Percentiles rank a stretch among this genome's conserved stretches.
These are phyloP conservation scores for Nasonia giraulti DNA, from an alignment of 1,140 invertebrate species.

Conservation along the genomic window DNA sequence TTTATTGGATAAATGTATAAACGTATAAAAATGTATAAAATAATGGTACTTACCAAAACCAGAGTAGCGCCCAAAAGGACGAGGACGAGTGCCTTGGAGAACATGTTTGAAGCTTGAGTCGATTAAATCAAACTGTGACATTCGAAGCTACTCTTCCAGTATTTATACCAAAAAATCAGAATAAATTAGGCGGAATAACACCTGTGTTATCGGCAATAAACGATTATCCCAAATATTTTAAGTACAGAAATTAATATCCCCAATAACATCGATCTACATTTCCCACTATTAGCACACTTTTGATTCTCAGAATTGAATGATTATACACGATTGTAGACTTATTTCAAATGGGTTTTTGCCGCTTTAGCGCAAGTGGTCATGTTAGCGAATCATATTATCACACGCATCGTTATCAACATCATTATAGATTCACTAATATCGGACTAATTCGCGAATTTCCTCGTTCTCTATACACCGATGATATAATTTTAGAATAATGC, in stretches of 20 bases:
- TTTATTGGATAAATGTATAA: not conserved
- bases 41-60: not conserved
- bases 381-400: not conserved
- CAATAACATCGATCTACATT: not conserved
- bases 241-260: not conserved
- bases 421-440: no score
- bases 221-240: no score
- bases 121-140: not conserved
- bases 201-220: no score
- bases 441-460: no score
- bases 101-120: not conserved
- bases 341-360: no score
- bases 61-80: not conserved
- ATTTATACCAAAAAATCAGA: not conserved
- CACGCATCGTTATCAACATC: not conserved
- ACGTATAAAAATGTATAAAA: not conserved
- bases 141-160: not conserved
- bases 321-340: no score
- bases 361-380: no score
- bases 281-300: no score
- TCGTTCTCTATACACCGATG: no score
- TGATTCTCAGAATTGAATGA: no score
- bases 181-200: not conserved
- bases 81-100: conserved; percentile 25
- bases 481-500: no score